Base-by-base conservation (phyloP, 2,888 invertebrate genomes). In the Mechanitis messenoides region DNA sequence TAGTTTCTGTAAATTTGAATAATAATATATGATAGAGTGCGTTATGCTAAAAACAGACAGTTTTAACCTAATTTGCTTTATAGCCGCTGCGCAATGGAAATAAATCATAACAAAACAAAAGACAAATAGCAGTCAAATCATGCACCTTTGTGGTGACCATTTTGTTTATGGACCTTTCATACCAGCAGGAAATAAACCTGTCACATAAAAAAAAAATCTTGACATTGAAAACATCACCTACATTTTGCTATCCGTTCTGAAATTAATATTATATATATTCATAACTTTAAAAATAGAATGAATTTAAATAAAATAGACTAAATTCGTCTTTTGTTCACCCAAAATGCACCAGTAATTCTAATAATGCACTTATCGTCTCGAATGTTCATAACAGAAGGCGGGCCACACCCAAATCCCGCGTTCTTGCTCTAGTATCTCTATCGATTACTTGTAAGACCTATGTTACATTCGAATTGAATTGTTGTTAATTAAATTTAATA, bases 351-450 rank as follows among this genome's bases (percentile, higher is more conserved):
- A 62, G 60, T 65, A 65, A 72, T 72, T 72, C 68, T 67, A 68
- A 72, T 72, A 72, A 69, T 68, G 68, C 69, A 71, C 68, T 69
- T 71, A 71, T 64, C 69, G 70, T 68, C 69, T 71, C 70, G 68
- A 71, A 65, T 63, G 70, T 68, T 68, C 69, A 68, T 68, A 70
- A 71, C 73, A 73, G 71, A 67, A 70, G 74, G 74, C 71, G 68
- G 67, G 67, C 74, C 76, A 75, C 77, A 75, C 76, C 77, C 73
- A 68, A 60, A 68, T 60, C 66, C 72, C 67, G 74, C 77, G 74
- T 76, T 74, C 74, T 74, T 77, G 76, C 71, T 70, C 74, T 67
- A 76, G 71, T 75, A 74, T 73, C 73, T 69, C 71, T 65, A 63
- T 72, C 64, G 71, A 66, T 66, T 63, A 56, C 61, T 61, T 55